Conservation (phyloP, 30 jellyfish, hydroid and myxozoan genomes). For the Hydractinia echinata region DNA sequence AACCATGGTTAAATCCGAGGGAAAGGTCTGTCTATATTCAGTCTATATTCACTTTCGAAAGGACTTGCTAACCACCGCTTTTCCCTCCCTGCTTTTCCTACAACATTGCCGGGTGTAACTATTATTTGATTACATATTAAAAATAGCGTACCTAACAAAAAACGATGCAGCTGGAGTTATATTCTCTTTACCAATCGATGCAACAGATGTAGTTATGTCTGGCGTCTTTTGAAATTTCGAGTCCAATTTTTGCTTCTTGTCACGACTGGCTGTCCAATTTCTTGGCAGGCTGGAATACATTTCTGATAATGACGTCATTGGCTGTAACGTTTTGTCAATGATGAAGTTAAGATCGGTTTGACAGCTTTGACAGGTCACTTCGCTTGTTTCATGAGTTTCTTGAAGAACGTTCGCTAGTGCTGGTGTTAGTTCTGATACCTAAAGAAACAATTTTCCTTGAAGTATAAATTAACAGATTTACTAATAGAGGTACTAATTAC, state of each 20-base stretch:
- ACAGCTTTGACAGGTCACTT: constrained; percentile 11
- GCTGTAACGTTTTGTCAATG: constrained; percentile 27
- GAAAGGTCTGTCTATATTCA: too few relatives aligned
- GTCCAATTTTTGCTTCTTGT: neutral
- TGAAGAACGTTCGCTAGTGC: constrained; percentile 12
- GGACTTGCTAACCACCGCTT: too few relatives aligned
- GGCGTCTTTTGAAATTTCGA: neutral
- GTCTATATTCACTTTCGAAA: too few relatives aligned
- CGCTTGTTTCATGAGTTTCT: constrained; percentile 11
- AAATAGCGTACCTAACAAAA: constrained; percentile 53
- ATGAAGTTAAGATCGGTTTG: neutral
- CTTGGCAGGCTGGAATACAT: constrained; percentile 25
- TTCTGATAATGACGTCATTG: constrained; percentile 25
- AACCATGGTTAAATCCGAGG: too few relatives aligned
- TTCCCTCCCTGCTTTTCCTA: too few relatives aligned
- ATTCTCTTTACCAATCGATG: constrained; percentile 19
- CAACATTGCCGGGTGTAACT: too few relatives aligned
- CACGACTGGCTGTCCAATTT: constrained; percentile 5
- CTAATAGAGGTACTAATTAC: too few relatives aligned
- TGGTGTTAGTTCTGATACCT: constrained; percentile 35
- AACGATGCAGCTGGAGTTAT: constrained; percentile 76
- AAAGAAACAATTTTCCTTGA: neutral
- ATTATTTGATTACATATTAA: too few relatives aligned
- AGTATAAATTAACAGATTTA: neutral
- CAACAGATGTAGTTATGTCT: neutral